Percentiles rank a stretch among this genome's conserved stretches.
phyloP scores from a whole-genome alignment of 1,140 invertebrate species.

The Pseudomyrmex cubaensis region DNA sequence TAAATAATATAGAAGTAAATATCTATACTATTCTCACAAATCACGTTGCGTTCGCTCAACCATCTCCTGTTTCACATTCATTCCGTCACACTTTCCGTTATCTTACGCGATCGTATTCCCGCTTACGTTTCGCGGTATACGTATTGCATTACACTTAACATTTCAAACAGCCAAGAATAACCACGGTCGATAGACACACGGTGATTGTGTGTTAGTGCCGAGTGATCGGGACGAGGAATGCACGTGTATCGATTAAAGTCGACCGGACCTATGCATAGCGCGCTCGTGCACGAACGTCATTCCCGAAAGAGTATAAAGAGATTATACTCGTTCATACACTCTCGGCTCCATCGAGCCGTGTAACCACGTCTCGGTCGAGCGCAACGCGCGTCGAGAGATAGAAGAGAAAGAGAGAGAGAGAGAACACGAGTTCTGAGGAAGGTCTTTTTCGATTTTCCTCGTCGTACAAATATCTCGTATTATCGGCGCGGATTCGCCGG shows the following conservation, averaged over 20 bases:
- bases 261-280: constrained; percentile 8
- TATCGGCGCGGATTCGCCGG: background rate
- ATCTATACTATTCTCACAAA: too few relatives aligned
- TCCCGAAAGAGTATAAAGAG: constrained; percentile 33
- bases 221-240: background rate
- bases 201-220: background rate
- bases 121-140: background rate
- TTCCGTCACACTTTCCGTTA: too few relatives aligned
- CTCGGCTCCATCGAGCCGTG: constrained; percentile 61
- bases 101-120: background rate
- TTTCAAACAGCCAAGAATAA: constrained; percentile 7
- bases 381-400: constrained; percentile 46
- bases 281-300: constrained; percentile 60
- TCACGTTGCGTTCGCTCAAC: too few relatives aligned
- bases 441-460: too few relatives aligned
- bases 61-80: too few relatives aligned
- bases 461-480: constrained; percentile 24
- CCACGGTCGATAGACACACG: background rate
- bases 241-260: constrained; percentile 47
- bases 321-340: constrained; percentile 17
- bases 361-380: constrained; percentile 56
- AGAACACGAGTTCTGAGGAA: too few relatives aligned
- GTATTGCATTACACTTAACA: background rate
- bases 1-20: too few relatives aligned
- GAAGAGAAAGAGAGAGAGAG: too few relatives aligned